These are phyloP conservation scores for Apodemus speciosus DNA, from an alignment of 2,113 vertebrate species.

Conservation along the genomic window DNA sequence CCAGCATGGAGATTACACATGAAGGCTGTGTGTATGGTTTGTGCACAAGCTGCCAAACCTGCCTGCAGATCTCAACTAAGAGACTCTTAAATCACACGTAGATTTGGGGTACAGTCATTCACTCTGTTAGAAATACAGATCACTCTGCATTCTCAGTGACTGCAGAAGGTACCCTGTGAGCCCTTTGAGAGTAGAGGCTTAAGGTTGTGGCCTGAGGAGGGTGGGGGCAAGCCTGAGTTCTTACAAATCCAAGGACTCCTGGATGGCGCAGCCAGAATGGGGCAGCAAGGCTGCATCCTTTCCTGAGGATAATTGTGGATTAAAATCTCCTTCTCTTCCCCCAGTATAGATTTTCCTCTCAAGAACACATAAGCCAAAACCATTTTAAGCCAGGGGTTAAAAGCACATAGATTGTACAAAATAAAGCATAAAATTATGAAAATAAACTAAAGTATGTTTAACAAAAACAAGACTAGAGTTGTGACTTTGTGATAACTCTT, in stretches of 20 bases:
- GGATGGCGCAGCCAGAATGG: neutral
- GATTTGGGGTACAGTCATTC: neutral
- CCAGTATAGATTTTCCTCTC: neutral
- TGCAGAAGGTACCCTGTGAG: neutral
- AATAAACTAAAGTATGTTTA: slow-evolving; percentile 52
- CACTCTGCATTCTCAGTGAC: neutral
- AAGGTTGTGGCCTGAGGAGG: neutral
- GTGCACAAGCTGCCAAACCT: neutral
- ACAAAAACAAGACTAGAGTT: slow-evolving; percentile 21
- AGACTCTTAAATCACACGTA: neutral
- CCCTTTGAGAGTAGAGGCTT: neutral
- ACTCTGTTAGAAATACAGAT: neutral
- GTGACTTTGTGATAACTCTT: slow-evolving; percentile 2
- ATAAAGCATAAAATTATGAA: slow-evolving; percentile 55
- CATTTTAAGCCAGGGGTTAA: neutral
- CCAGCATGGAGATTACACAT: no score
- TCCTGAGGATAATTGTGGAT: neutral
- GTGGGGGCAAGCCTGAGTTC: neutral
- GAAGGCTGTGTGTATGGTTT: neutral
- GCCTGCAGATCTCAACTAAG: neutral
- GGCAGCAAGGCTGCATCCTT: neutral
- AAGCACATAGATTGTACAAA: slow-evolving; percentile 39
- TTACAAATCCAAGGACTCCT: neutral
- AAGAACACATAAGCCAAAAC: slow-evolving; percentile 13
- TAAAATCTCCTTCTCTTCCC: neutral